Base-by-base conservation (phyloP, 1,140 invertebrate species). In the Uloborus diversus region DNA sequence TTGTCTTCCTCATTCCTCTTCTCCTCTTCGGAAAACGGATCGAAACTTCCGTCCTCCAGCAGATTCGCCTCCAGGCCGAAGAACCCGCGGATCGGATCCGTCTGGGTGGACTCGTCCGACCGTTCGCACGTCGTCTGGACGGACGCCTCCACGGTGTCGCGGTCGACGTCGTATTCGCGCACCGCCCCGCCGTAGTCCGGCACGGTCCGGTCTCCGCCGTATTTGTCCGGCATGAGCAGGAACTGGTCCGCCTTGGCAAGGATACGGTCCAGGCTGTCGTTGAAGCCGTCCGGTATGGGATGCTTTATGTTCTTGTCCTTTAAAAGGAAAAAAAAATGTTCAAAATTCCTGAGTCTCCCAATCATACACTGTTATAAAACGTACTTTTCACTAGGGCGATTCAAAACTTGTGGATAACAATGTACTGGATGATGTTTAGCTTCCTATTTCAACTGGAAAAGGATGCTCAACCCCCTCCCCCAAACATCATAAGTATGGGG, bases 261-360 rank as follows among this genome's bases (percentile, higher is more conserved):
- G 17, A 79, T 79, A 33, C 65, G 14, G 35, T 79, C 76, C 51
- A 79, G 35, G 20, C 51, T 66, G 35, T 78, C 62, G n/a, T n/a
- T n/a, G 33, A 56, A 56, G 14, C 62, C 73, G 35, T 79, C 76
- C 11, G n/a, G n/a, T n/a, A n/a, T n/a, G n/a, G n/a, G n/a, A n/a
- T n/a, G n/a, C n/a, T n/a, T n/a, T n/a, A n/a, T n/a, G n/a, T n/a
- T n/a, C n/a, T n/a, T n/a, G n/a, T n/a, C n/a, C n/a, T n/a, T n/a
- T n/a, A n/a, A n/a, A n/a, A n/a, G n/a, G n/a, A n/a, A n/a, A n/a
- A n/a, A n/a, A n/a, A n/a, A n/a, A n/a, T n/a, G n/a, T n/a, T n/a
- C n/a, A n/a, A n/a, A n/a, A n/a, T n/a, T n/a, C n/a, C n/a, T n/a
- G n/a, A n/a, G n/a, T n/a, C n/a, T n/a, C n/a, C n/a, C n/a, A n/a